Evolutionary conservation across 2,113 vertebrate species (phyloP).

Genomic region (Tenebrosternarchus preto): DNA sequence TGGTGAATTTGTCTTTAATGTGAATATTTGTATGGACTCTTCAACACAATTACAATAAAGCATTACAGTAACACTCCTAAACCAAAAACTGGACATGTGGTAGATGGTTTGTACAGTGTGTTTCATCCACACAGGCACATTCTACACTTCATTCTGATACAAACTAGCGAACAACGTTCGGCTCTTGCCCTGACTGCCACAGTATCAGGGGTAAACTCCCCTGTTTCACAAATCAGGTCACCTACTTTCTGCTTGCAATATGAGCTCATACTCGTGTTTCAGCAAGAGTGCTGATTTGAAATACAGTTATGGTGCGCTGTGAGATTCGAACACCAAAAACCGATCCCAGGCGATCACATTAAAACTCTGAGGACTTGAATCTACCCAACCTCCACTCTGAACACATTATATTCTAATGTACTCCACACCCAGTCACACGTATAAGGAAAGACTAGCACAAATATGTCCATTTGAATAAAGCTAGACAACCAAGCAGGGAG

Average conservation of each 20-base stretch:
- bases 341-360: neutral
- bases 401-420: neutral
- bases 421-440: too few relatives aligned
- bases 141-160: conserved; percentile 7
- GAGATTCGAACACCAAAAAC: neutral
- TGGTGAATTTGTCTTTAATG: neutral
- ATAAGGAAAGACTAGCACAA: too few relatives aligned
- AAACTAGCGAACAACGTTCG: conserved; percentile 46
- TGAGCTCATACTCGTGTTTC: neutral
- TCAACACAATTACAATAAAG: neutral
- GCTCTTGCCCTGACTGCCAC: conserved; percentile 52
- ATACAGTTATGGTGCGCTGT: neutral
- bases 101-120: neutral
- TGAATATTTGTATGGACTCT: neutral
- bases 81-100: neutral
- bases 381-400: neutral
- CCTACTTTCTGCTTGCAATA: conserved; percentile 65
- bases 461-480: too few relatives aligned
- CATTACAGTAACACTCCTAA: neutral
- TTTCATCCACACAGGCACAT: neutral
- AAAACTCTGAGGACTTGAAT: neutral
- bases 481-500: too few relatives aligned
- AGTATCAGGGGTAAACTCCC: conserved; percentile 61
- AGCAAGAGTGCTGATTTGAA: conserved; percentile 5
- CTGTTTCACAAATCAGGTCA: conserved; percentile 70